Evolutionary conservation across 2,113 vertebrate genomes (phyloP), one percentile per base, ranked within the genome.

Genomic region (Microcebus lehilahytsara): DNA sequence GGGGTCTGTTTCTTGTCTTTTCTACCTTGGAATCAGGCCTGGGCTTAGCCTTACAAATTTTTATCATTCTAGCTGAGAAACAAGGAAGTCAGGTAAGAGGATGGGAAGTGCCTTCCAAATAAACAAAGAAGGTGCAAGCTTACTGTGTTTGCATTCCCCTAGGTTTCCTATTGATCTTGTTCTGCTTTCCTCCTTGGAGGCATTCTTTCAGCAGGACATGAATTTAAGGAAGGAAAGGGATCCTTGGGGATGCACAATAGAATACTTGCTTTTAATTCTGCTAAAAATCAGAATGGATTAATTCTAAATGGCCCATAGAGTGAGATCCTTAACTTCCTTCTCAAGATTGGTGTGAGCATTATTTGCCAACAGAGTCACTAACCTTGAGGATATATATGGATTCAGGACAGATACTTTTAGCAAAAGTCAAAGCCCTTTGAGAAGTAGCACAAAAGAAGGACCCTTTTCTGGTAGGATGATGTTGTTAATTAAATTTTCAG

Each of bases 1-100:
- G 75, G 32, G n/a, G 6, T 86, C 74, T 78, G 12, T 75, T 93
- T 90, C n/a, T 87, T 97, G 69, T 90, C 51, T 69, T 20, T 67
- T 64, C 79, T 81, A 85, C 25, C 42, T 81, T 86, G 37, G 60
- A 17, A 87, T 83, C 13, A 67, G 42, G n/a, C 49, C n/a, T 89
- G 30, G 5, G 11, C 19, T 64, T 67, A 14, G 37, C n/a, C 79
- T 85, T 85, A 30, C 0, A 32, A 3, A 34, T 74, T 64, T 72
- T 89, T 85, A 62, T 75, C 60, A 20, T 56, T 58, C 17, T 40
- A 71, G 66, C 58, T 64, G 75, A 69, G 90, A 83, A 53, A 77
- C 77, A 89, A 93, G 25, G 77, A 89, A 91, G 25, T 87, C 37
- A n/a, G 16, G 46, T 49, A 62, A 83, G 58, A 83, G 72, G 77